A percentile compares a stretch with the other conserved stretches of the same genome.
phyloP scores from a whole-genome alignment of 2,113 vertebrate genomes.

The Gymnobelideus leadbeateri region DNA sequence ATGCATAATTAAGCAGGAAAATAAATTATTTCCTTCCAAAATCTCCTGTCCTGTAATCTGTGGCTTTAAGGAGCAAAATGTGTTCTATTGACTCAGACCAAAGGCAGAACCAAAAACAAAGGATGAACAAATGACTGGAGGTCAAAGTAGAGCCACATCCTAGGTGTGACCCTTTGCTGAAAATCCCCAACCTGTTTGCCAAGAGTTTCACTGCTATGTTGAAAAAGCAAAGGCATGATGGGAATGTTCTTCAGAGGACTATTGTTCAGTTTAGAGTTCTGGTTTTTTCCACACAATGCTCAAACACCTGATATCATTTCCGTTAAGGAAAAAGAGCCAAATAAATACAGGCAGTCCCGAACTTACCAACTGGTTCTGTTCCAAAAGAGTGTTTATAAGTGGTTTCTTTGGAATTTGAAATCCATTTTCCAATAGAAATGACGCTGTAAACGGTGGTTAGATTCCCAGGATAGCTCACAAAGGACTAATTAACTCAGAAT shows the following conservation, averaged over 20 bases:
- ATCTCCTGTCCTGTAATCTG: not conserved
- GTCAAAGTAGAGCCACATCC: slow-evolving; percentile 44
- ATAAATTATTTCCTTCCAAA: slow-evolving; percentile 35
- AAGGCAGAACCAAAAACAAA: slow-evolving; percentile 35
- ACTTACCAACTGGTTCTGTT: slow-evolving; percentile 4
- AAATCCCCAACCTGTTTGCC: slow-evolving; percentile 33
- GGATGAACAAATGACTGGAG: slow-evolving; percentile 11
- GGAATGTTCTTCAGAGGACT: slow-evolving; percentile 39
- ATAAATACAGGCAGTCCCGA: slow-evolving; percentile 51
- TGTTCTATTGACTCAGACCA: slow-evolving; percentile 44
- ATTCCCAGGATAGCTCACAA: slow-evolving; percentile 11
- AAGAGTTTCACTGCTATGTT: slow-evolving; percentile 53
- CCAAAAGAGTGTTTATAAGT: slow-evolving; percentile 65
- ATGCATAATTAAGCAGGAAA: slow-evolving; percentile 23
- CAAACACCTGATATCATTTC: slow-evolving; percentile 50
- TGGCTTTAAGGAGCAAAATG: slow-evolving; percentile 27
- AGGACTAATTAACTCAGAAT: slow-evolving; percentile 36
- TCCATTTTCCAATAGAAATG: slow-evolving; percentile 57
- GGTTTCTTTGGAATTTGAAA: slow-evolving; percentile 50
- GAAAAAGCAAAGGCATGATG: slow-evolving; percentile 54
- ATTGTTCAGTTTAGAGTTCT: slow-evolving; percentile 22
- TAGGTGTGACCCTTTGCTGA: slow-evolving; percentile 47
- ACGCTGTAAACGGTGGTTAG: slow-evolving; percentile 43
- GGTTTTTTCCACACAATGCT: slow-evolving; percentile 46
- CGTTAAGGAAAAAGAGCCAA: slow-evolving; percentile 54